Conservation (phyloP, 2,113 vertebrate genomes). For the Anser cygnoides region DNA sequence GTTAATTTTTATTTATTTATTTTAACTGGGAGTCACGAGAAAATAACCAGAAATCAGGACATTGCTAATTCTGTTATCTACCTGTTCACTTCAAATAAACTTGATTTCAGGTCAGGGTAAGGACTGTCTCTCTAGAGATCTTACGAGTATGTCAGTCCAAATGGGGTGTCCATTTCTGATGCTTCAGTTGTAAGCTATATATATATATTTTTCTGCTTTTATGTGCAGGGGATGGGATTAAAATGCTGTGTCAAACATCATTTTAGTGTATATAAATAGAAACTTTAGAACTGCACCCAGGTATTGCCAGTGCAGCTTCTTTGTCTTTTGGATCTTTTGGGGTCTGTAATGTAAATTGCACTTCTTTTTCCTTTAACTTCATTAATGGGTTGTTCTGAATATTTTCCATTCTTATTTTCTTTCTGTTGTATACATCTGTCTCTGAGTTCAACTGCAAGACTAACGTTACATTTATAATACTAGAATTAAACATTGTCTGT, state of each 20-base stretch:
- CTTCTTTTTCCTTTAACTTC: not conserved
- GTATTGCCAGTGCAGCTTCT: not conserved
- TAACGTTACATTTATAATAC: not conserved
- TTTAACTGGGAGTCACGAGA: not conserved
- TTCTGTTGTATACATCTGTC: not conserved
- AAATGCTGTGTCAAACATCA: not conserved
- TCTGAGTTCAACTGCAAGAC: not conserved
- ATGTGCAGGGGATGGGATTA: not conserved
- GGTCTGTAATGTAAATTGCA: not conserved
- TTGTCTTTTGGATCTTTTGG: not conserved
- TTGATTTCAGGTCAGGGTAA: not conserved
- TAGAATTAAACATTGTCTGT: not conserved
- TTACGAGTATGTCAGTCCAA: not conserved
- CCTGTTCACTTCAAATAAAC: not conserved
- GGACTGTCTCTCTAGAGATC: not conserved
- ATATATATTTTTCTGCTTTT: not conserved
- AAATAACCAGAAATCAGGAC: not conserved
- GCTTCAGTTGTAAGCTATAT: not conserved
- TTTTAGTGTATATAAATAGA: not conserved
- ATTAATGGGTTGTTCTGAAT: not conserved
- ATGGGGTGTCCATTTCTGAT: not conserved
- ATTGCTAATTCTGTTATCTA: not conserved
- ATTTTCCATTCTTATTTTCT: not conserved
- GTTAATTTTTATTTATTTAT: not conserved
- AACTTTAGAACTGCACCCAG: not conserved